Evolutionary conservation across 2,113 vertebrate species (phyloP).

Genomic region (Brachyistius frenatus): DNA sequence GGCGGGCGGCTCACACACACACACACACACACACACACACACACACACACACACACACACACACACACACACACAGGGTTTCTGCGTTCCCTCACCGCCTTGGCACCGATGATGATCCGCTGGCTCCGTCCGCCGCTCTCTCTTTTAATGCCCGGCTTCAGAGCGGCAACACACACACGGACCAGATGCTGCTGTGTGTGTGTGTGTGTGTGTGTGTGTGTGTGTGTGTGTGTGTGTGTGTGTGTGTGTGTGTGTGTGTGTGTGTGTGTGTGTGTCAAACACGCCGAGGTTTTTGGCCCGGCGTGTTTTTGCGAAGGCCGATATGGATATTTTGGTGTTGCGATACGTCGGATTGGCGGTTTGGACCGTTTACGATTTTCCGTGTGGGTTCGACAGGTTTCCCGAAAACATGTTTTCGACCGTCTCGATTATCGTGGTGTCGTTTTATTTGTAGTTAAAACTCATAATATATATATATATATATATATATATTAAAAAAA

Average conservation of each 20-base stretch:
- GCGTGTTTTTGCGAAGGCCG: neutral
- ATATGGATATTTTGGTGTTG: slow-evolving; percentile 2
- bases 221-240: slow-evolving; percentile 9
- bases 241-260: slow-evolving; percentile 7
- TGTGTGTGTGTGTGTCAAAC: slow-evolving; percentile 34
- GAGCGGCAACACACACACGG: slow-evolving; percentile 46
- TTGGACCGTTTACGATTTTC: neutral
- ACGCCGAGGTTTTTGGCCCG: neutral
- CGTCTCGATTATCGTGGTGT: no score
- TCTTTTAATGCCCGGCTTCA: slow-evolving; percentile 54
- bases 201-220: slow-evolving; percentile 14
- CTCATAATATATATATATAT: no score
- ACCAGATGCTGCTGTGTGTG: slow-evolving; percentile 55
- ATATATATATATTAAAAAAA: no score
- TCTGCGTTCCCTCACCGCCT: slow-evolving; percentile 53
- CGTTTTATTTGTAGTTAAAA: no score
- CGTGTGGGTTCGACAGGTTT: no score
- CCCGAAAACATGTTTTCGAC: no score
- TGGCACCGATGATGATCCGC: slow-evolving; percentile 53
- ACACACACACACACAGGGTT: neutral
- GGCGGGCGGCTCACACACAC: slow-evolving; percentile 34
- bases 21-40: slow-evolving; percentile 34
- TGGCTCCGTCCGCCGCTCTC: slow-evolving; percentile 50
- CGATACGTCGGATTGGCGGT: neutral
- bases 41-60: slow-evolving; percentile 40